These are phyloP conservation scores for Adelosebastes latens DNA, from an alignment of 2,797 vertebrate species.

Conservation along the genomic window DNA sequence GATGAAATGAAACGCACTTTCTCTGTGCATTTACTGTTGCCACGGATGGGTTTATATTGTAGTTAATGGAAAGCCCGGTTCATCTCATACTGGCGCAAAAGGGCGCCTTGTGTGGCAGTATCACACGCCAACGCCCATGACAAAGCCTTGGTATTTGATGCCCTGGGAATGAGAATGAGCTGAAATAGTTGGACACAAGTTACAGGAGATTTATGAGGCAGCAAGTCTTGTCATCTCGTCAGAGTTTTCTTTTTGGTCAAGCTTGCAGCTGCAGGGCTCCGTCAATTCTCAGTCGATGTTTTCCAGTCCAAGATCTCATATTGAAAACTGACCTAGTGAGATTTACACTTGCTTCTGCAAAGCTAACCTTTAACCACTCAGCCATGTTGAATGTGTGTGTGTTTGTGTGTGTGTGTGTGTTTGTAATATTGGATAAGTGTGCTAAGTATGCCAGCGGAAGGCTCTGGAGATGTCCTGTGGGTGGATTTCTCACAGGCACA, in stretches of 20 bases:
- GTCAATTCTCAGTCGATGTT: constrained; percentile 1
- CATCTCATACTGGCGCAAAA: too few relatives aligned
- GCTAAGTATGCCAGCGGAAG: constrained; percentile 15
- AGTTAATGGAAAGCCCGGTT: neutral
- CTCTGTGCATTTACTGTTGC: neutral
- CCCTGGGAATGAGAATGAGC: too few relatives aligned
- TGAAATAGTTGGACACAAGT: neutral
- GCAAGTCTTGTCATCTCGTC: neutral
- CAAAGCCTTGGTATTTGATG: too few relatives aligned
- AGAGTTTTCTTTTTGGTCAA: neutral
- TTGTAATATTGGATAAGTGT: neutral
- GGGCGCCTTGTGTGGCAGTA: accelerated
- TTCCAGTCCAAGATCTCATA: neutral
- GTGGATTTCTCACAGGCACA: constrained; percentile 63
- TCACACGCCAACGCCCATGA: neutral
- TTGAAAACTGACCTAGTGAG: constrained; percentile 17
- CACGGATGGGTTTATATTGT: neutral
- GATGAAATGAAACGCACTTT: too few relatives aligned
- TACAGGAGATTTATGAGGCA: neutral
- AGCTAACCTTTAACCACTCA: constrained; percentile 21
- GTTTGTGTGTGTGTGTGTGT: neutral
- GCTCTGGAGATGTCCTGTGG: constrained; percentile 34
- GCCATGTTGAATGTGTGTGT: neutral
- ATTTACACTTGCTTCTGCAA: neutral
- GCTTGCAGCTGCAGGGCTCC: neutral